Evolutionary conservation across 1,140 invertebrate genomes (phyloP), one percentile per base, ranked within the genome.

Genomic region (Choristoneura fumiferana): DNA sequence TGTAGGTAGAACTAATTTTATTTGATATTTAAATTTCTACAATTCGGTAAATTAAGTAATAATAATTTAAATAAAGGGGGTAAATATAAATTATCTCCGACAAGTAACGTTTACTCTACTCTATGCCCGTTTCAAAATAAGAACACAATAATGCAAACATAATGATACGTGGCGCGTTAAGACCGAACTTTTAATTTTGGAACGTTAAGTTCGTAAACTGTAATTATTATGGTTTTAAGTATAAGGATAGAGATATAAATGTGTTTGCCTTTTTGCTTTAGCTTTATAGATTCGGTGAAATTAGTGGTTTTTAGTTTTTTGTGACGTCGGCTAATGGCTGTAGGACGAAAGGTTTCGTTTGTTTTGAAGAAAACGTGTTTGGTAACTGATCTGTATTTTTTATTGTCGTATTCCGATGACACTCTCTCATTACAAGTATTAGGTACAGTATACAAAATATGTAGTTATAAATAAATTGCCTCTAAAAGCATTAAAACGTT

Each of bases 191-290:
- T 85, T 87, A 86, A 87, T 84, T 86, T 80, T 67, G 66, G 72
- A 85, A 86, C 81, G 77, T 84, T 79, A 76, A 76, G 57, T 68
- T 72, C 77, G 62, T 69, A 67, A 68, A 76, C 83, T 84, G 74
- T 87, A 86, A 87, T 87, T 87, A 87, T 87, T 87, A 87, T 87
- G 72, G 65, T 14, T 56, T 60, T 84, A 87, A 87, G 75, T 84
- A 84, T 87, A 87, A 68, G 80, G 81, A 87, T 87, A 84, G 76
- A 86, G 83, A 82, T 86, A 85, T 86, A 86, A 84, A 87, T 84
- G 67, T 85, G 71, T 81, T 83, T 78, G 73, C 68, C 83, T 80
- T 84, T 85, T 81, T 79, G 76, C 84, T 87, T 84, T 81, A 67
- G 70, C 77, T 84, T 87, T 84, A 79, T 84, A 80, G 80, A 81